Percentiles rank a stretch among this genome's conserved stretches.
Conservation (phyloP, 1,140 invertebrate species). For the Drosophila repletoides region DNA sequence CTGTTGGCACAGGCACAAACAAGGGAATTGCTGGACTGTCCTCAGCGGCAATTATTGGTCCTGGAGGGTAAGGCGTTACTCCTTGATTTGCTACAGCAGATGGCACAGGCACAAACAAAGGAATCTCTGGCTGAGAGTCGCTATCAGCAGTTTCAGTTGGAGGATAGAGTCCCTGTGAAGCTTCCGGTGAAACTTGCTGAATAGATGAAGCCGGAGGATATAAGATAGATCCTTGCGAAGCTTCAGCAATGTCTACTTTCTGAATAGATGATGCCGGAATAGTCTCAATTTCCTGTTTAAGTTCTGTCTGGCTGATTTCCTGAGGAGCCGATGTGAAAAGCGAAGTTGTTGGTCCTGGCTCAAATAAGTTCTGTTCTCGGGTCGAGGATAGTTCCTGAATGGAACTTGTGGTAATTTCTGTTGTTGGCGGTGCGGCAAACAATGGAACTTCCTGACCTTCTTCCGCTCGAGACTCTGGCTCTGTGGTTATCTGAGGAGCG, state of each 20-base stretch:
- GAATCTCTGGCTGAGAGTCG: background rate
- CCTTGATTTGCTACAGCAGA: background rate
- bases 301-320: background rate
- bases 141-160: background rate
- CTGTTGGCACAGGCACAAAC: too few species aligned
- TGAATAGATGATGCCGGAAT: background rate
- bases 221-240: background rate
- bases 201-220: slow-evolving; percentile 11
- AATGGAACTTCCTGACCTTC: slow-evolving; percentile 2
- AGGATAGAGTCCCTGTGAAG: background rate
- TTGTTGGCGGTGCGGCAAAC: slow-evolving; percentile 28
- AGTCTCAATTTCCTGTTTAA: background rate
- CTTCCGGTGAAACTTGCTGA: background rate
- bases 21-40: background rate
- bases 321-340: background rate
- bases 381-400: slow-evolving; percentile 12
- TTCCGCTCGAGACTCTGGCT: background rate
- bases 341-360: background rate
- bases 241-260: too few species aligned
- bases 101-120: slow-evolving; percentile 58
- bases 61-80: slow-evolving; percentile 35
- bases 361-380: background rate
- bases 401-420: background rate
- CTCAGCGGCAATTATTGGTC: background rate
- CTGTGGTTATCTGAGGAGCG: background rate